Base-by-base conservation (phyloP, 2,113 vertebrate species). In the Tichodroma muraria region DNA sequence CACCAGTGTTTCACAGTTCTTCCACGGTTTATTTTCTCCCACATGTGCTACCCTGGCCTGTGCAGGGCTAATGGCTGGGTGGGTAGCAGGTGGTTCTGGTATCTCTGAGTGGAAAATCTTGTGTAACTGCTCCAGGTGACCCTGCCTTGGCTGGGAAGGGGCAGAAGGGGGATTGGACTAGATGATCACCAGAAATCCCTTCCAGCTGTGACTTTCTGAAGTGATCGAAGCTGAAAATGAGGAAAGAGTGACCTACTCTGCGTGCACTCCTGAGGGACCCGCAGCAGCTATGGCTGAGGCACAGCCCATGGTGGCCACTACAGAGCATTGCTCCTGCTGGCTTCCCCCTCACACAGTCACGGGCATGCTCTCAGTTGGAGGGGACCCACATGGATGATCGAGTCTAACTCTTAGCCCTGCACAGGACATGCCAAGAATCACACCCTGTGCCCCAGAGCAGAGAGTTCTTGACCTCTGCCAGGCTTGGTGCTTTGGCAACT, bases 1-100 rank as follows among this genome's bases (percentile, higher is more conserved):
- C 83, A 98, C 91, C 28, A 98, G 90, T n/a, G 90, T 94, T 63
- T 97, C 96, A 71, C 93, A 97, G 77, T 94, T 98, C 68, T 91
- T 96, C 97, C 97, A 97, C 17, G 96, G 80, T 8, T 94, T 42
- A 23, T 95, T 94, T 57, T 96, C 94, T 85, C 84, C 93, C 21
- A 45, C 47, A 44, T 72, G 95, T 28, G 78, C 85, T 35, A 20
- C 38, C 30, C 96, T 79, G 75, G 75, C 96, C 49, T 83, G 95
- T 37, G 92, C 47, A 37, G 97, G 96, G 60, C 91, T 97, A 35
- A 95, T 65, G 49, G 64, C 89, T 64, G 78, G 71, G 52, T 84
- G 94, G 38, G 13, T 53, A 24, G 64, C 25, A 27, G 40, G 20
- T n/a, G 66, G 70, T 82, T 87, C 90, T 33, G 66, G 59, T 10